Evolutionary conservation across 2,113 vertebrate genomes (phyloP).

Genomic region (Seriola quinqueradiata): DNA sequence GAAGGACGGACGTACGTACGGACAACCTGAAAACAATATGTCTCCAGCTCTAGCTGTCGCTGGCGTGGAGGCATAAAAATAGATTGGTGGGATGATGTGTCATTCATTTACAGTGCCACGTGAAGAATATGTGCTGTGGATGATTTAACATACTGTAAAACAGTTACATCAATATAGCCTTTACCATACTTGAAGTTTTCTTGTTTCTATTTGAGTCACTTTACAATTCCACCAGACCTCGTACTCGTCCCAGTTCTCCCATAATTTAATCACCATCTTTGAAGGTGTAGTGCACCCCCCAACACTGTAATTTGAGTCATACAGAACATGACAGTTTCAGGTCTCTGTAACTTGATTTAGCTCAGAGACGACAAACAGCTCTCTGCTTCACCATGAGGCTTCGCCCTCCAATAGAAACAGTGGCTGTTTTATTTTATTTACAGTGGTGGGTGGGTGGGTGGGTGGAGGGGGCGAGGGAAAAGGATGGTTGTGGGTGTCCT

Average conservation of each 20-base stretch:
- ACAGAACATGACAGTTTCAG: slow-evolving; percentile 57
- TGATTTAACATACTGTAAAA: background rate
- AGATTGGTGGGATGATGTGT: background rate
- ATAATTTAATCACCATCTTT: slow-evolving; percentile 37
- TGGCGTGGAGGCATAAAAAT: too few species aligned
- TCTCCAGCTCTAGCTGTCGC: too few species aligned
- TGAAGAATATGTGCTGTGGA: background rate
- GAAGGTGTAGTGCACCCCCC: slow-evolving; percentile 36
- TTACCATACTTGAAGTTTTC: background rate
- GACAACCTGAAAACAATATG: too few species aligned
- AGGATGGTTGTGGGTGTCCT: too few species aligned
- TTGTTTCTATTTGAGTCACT: slow-evolving; percentile 37
- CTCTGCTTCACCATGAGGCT: background rate
- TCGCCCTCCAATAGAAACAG: background rate
- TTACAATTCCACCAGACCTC: slow-evolving; percentile 29
- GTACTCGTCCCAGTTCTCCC: slow-evolving; percentile 34
- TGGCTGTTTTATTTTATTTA: background rate
- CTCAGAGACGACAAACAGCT: slow-evolving; percentile 4
- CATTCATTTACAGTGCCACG: background rate
- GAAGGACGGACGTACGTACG: too few species aligned
- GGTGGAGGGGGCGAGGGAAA: too few species aligned
- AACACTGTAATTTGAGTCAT: slow-evolving; percentile 32
- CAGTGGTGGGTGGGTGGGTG: too few species aligned
- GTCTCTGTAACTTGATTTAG: slow-evolving; percentile 54
- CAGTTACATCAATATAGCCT: background rate